Base-by-base conservation (phyloP, 2,113 vertebrate species). In the Mugil cephalus region DNA sequence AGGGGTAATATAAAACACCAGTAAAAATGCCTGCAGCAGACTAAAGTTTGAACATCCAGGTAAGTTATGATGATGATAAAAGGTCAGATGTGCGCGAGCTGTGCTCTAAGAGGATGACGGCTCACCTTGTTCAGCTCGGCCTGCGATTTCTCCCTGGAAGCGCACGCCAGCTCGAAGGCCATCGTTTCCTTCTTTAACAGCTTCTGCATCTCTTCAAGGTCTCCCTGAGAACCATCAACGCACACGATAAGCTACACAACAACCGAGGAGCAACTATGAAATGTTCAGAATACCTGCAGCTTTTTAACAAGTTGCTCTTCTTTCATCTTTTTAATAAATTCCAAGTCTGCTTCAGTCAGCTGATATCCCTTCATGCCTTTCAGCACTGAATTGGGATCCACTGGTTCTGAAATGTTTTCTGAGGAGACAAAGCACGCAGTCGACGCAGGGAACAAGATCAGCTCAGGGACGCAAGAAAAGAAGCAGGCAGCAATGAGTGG, bases 361-460 rank as follows among this genome's bases (percentile, higher is more conserved):
- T 72, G 54, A 39, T 92, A 93, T 0, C 88, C 93, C 62, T 73
- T 85, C 93, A 93, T 93, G 10, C 91, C 91, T 50, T 79, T 89
- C 48, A 94, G 70, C 82, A 92, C 81, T 24, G 61, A 45, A 8
- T 64, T n/a, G 0, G 68, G 51, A 6, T 77, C 69, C 0, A 40
- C 46, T 7, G 66, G 8, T 14, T 77, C 47, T 18, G 17, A 48
- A 14, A 7, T 10, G 15, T n/a, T 14, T 30, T 30, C 24, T 30
- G 24, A 30, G 13, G 13, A 45, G 13, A 43, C 14, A 15, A 4
- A 30, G 24, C 24, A 5, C 5, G 42, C 1, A 15, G 1, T 6
- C 13, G 15, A 5, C 5, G 24, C 24, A 17, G 0, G 2, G 24
- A 39, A 30, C 13, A 6, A 4, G 54, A 2, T 1, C 19, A 10